phyloP scores from a whole-genome alignment of 2,888 invertebrate genomes.

The Pristionchus maxplancki region DNA sequence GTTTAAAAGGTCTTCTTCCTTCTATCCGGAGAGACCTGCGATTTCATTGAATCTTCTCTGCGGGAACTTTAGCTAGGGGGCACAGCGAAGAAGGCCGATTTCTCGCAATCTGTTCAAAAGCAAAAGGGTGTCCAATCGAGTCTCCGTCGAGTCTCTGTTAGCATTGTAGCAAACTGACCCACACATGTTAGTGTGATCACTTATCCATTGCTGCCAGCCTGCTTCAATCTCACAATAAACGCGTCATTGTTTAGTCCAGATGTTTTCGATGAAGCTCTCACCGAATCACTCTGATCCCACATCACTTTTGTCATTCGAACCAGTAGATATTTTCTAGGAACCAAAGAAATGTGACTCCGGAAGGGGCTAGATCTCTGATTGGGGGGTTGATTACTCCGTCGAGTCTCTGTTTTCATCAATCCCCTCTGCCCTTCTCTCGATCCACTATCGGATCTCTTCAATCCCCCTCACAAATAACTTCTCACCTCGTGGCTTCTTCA shows the following conservation, averaged over 20 bases:
- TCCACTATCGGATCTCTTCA: constrained; percentile 26
- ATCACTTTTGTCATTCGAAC: not conserved
- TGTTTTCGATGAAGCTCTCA: no score
- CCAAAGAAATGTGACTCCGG: not conserved
- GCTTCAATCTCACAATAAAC: no score
- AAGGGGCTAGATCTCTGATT: not conserved
- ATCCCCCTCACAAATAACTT: constrained; percentile 13
- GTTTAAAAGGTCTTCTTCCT: constrained; percentile 12
- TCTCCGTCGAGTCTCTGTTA: no score
- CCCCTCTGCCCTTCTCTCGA: not conserved
- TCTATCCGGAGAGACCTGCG: not conserved
- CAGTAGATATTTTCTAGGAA: not conserved
- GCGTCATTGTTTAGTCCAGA: no score
- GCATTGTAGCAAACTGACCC: no score
- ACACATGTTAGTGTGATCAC: no score
- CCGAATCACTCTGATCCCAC: not conserved
- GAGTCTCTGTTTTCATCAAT: not conserved
- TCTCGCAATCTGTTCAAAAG: no score
- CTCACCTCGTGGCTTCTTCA: constrained; percentile 20
- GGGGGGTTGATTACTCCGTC: not conserved
- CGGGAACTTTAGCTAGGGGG: not conserved
- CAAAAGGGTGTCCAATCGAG: no score
- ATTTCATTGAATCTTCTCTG: not conserved
- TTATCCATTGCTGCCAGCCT: no score
- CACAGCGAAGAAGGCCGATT: no score